Evolutionary conservation across 2,113 vertebrate species (phyloP), one percentile per base, ranked within the genome.

Genomic region (Grammomys surdaster): DNA sequence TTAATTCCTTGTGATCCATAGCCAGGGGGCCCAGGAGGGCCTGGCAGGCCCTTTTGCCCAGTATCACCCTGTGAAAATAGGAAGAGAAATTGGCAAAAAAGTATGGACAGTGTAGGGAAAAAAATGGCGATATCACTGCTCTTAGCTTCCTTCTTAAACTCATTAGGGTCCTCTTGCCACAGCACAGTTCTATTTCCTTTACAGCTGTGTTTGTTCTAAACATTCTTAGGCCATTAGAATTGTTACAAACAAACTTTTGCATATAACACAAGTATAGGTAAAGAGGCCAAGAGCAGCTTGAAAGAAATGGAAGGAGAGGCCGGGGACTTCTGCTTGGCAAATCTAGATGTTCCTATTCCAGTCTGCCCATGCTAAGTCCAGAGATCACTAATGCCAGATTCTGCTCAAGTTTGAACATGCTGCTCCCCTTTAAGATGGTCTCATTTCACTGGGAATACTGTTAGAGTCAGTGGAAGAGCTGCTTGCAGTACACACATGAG

Each of bases 1-100:
- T 99, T 99, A 89, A 97, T 98, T 91, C 99, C 99, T 97, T 99
- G 99, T 90, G 99, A 98, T 60, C 99, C 98, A 4, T 98, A 97
- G 14, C 99, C 99, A 63, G 98, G 95, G 36, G 67, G 94, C 0
- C 99, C 99, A 28, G 96, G 95, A 5, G 97, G 81, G 4, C 99
- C 99, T 84, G 97, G 97, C 58, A 98, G 94, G 7, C 99, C 99
- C 36, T 98, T 93, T 91, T 97, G 98, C 31, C 99, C 99, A 46
- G 96, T 93, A 65, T 96, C 60, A 51, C 99, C 99, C 99, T 99
- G 3, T 48, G 58, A 94, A 77, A 28, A 97, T 56, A 76, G 3
- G 12, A 20, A 67, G 10, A 88, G 65, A 90, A 97, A 63, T 54
- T 10, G 11, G 54, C 87, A 46, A 93, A 51, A 60, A 65, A 65